Percentiles rank a stretch among this genome's conserved stretches.
phyloP scores from a whole-genome alignment of 2,113 vertebrate genomes.

The Pseudopipra pipra region DNA sequence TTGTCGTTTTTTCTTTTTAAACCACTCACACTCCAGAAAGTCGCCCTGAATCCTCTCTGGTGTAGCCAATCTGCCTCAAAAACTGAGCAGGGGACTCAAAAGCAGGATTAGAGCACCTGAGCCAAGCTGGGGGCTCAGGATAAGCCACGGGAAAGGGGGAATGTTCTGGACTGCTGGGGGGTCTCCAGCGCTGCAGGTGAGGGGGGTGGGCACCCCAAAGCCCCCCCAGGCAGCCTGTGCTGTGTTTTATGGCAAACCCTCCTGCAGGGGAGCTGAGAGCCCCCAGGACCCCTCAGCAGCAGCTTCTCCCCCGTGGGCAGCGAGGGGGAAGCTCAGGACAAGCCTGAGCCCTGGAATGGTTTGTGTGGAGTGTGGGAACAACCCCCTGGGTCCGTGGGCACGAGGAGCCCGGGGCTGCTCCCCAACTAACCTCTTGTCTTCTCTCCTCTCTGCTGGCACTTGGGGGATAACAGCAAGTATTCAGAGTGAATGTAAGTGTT shows the following conservation, averaged over 20 bases:
- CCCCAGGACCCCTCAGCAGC: too few species aligned
- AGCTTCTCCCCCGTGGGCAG: not conserved
- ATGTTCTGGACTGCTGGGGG: too few species aligned
- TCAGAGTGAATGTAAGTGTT: slow-evolving; percentile 91
- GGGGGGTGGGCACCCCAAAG: too few species aligned
- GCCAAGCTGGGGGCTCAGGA: not conserved
- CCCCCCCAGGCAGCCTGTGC: too few species aligned
- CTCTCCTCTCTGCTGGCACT: slow-evolving; percentile 57
- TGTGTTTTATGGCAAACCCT: too few species aligned
- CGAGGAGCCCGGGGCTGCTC: not conserved
- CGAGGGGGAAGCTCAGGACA: not conserved
- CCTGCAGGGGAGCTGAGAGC: too few species aligned
- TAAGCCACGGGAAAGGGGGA: too few species aligned
- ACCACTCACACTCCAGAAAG: not conserved
- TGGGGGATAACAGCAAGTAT: slow-evolving; percentile 95
- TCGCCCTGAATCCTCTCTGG: not conserved
- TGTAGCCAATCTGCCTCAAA: not conserved
- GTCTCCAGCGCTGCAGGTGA: too few species aligned
- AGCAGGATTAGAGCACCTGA: not conserved
- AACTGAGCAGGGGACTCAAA: not conserved
- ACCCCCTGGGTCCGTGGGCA: fast-evolving
- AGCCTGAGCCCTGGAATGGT: fast-evolving
- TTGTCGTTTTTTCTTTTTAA: not conserved
- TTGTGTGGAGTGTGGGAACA: not conserved
- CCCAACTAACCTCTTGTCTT: slow-evolving; percentile 48